Conservation (phyloP, 2,797 vertebrate species). For the Siniperca scherzeri region DNA sequence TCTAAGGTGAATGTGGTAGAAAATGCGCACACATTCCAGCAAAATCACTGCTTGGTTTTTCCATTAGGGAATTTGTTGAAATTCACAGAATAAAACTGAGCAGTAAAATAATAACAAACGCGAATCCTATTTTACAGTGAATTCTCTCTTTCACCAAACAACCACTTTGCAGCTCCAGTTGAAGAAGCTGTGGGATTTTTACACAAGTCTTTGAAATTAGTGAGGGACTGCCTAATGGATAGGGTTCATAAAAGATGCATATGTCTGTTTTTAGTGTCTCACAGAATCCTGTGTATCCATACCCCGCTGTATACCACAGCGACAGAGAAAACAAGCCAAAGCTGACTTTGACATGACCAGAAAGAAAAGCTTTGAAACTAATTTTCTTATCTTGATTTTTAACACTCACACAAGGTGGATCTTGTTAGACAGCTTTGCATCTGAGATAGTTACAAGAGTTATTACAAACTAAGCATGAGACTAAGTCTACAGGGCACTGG, state of each 20-base stretch:
- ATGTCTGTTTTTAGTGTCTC: conserved; percentile 22
- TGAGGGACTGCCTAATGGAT: conserved; percentile 10
- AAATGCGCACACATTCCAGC: not conserved
- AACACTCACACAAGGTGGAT: not conserved
- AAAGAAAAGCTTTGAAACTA: not conserved
- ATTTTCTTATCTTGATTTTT: not conserved
- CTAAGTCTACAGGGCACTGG: too few relatives aligned
- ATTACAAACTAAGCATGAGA: conserved; percentile 5
- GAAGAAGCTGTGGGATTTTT: not conserved
- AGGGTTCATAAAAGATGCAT: conserved; percentile 42
- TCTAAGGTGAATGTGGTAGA: not conserved
- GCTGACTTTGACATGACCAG: not conserved
- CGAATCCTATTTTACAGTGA: not conserved
- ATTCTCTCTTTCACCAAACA: conserved; percentile 12
- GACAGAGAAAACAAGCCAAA: not conserved
- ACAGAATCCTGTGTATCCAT: not conserved
- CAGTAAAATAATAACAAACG: not conserved
- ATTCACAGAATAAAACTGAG: not conserved
- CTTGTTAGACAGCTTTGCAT: not conserved
- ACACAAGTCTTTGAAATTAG: conserved; percentile 6
- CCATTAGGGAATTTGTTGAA: not conserved
- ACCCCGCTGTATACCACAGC: not conserved
- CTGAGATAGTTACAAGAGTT: not conserved
- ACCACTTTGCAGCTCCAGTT: not conserved
- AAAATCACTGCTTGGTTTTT: not conserved